These are phyloP conservation scores for Fopius arisanus DNA, from an alignment of 1,140 invertebrate genomes.

Conservation along the genomic window DNA sequence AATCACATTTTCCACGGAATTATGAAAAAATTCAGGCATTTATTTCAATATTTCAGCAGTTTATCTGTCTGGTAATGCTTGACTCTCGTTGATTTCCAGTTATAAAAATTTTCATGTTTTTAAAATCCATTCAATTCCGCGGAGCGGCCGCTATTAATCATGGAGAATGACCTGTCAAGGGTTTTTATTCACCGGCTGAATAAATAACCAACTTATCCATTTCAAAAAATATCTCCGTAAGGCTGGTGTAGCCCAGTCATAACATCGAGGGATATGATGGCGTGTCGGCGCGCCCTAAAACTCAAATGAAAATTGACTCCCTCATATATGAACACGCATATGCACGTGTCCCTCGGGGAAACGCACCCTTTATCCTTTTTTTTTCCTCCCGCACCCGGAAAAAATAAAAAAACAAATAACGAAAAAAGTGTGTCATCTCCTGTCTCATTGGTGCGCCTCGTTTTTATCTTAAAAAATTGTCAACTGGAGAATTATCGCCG, in stretches of 20 bases:
- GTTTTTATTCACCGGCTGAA: neutral
- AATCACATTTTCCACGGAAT: too few relatives aligned
- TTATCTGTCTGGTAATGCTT: too few relatives aligned
- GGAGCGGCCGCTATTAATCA: too few relatives aligned
- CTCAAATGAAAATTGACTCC: conserved; percentile 56
- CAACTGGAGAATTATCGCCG: too few relatives aligned
- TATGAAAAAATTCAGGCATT: too few relatives aligned
- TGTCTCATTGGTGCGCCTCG: neutral
- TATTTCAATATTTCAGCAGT: too few relatives aligned
- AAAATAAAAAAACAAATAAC: neutral
- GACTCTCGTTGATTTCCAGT: too few relatives aligned
- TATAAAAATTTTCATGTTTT: too few relatives aligned
- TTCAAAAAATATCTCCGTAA: neutral
- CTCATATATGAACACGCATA: conserved; percentile 13
- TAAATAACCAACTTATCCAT: neutral
- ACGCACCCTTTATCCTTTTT: conserved; percentile 18
- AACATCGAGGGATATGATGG: conserved; percentile 51
- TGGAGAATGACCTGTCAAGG: neutral
- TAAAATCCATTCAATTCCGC: too few relatives aligned
- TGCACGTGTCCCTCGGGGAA: conserved; percentile 5
- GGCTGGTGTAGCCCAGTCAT: neutral
- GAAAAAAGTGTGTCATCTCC: neutral
- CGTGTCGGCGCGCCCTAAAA: conserved; percentile 52
- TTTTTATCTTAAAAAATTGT: too few relatives aligned
- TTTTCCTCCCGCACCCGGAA: neutral